Evolutionary conservation across 2,888 invertebrate species (phyloP).

Genomic region (Watsonalla binaria): DNA sequence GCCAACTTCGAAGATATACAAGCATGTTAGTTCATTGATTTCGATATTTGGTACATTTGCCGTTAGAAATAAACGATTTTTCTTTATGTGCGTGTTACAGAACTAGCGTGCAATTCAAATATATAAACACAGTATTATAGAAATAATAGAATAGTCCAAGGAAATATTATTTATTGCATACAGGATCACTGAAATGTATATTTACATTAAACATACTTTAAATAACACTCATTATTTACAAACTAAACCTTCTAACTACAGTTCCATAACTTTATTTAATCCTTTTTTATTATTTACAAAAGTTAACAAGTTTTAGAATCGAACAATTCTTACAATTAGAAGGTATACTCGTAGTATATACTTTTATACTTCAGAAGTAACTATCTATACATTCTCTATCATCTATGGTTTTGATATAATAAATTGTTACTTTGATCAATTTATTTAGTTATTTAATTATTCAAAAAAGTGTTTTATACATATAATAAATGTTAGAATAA

Average conservation of each 20-base stretch:
- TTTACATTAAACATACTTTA: constrained; percentile 59
- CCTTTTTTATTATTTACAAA: constrained; percentile 64
- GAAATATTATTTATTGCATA: constrained; percentile 73
- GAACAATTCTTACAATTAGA: constrained; percentile 23
- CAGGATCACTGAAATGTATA: constrained; percentile 72
- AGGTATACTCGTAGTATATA: constrained; percentile 28
- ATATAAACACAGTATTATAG: too few species aligned
- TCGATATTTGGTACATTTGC: too few species aligned
- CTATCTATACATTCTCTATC: constrained; percentile 23
- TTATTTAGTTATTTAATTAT: not conserved
- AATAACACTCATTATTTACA: constrained; percentile 75
- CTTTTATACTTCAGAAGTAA: constrained; percentile 12
- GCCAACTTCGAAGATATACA: too few species aligned
- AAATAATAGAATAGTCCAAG: constrained; percentile 39
- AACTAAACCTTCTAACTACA: constrained; percentile 42
- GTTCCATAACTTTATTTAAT: constrained; percentile 26
- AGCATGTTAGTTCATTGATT: too few species aligned
- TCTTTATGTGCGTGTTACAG: too few species aligned
- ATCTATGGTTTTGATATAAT: constrained; percentile 32
- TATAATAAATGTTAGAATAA: too few species aligned
- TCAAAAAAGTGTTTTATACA: too few species aligned
- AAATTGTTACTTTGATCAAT: constrained; percentile 6
- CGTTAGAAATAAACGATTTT: too few species aligned
- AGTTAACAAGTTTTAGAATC: constrained; percentile 48
- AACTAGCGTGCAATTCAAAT: too few species aligned